Evolutionary conservation across 2,797 vertebrate genomes (phyloP).

Genomic region (Gymnopithys bicolor): DNA sequence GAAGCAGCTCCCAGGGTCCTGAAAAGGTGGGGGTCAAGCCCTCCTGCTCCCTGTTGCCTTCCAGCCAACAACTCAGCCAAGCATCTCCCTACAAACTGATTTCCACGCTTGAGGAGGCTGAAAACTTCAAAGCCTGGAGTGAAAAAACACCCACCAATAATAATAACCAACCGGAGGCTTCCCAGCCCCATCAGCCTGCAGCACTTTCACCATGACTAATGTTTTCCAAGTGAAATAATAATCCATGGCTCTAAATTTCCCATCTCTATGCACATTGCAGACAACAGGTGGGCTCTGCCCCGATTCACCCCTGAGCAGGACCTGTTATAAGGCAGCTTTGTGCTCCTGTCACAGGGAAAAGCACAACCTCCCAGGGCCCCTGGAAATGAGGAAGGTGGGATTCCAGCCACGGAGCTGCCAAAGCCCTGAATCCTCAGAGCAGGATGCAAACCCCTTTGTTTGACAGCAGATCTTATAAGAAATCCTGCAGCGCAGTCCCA

Average conservation of each 20-base stretch:
- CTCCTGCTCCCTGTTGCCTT: not conserved
- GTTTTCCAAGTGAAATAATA: not conserved
- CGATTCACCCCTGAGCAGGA: not conserved
- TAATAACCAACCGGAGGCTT: not conserved
- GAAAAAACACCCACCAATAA: not conserved
- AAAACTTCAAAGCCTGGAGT: slow-evolving; percentile 40
- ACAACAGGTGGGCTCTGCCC: slow-evolving; percentile 41
- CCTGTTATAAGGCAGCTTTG: not conserved
- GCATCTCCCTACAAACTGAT: not conserved
- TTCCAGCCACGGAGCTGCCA: not conserved
- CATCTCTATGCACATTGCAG: not conserved
- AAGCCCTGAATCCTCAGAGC: not conserved
- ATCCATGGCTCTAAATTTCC: not conserved
- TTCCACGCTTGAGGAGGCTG: not conserved
- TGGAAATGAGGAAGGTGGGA: not conserved
- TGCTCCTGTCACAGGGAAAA: not conserved
- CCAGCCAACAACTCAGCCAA: not conserved
- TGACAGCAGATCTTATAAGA: not conserved
- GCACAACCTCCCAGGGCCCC: not conserved
- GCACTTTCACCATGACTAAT: slow-evolving; percentile 42
- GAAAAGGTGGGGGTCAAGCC: not conserved
- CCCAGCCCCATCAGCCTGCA: slow-evolving; percentile 19
- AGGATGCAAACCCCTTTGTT: not conserved
- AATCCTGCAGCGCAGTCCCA: not conserved
- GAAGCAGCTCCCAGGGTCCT: not conserved